Percentiles rank a stretch among this genome's conserved stretches.
These are phyloP conservation scores for Andrena camellia DNA, from an alignment of 2,888 invertebrate genomes.

Conservation along the genomic window DNA sequence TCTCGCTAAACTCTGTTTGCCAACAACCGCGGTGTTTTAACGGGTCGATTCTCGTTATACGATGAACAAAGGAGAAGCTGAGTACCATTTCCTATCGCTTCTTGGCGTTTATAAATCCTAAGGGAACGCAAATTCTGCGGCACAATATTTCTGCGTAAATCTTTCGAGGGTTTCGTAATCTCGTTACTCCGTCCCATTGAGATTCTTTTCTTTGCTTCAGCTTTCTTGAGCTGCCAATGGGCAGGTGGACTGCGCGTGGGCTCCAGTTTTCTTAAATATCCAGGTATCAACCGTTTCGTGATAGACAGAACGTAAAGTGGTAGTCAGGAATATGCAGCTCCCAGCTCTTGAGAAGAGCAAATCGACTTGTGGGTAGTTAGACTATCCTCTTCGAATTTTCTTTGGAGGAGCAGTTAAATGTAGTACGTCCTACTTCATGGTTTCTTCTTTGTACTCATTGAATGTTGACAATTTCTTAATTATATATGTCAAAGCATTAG, in stretches of 20 bases:
- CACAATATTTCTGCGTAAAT: conserved; percentile 26
- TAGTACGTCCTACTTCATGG: no score
- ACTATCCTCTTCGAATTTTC: background rate
- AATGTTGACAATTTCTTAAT: no score
- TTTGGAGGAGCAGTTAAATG: no score
- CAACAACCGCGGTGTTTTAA: no score
- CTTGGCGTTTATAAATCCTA: background rate
- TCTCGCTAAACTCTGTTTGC: no score
- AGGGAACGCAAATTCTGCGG: background rate
- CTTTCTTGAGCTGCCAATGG: conserved; percentile 25
- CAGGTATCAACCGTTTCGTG: conserved; percentile 33
- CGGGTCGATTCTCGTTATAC: no score
- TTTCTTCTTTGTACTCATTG: no score
- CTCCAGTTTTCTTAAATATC: conserved; percentile 44
- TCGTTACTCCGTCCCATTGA: conserved; percentile 24
- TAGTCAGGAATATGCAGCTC: conserved; percentile 5
- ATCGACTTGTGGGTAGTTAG: background rate
- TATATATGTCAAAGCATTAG: no score
- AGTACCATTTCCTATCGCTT: background rate
- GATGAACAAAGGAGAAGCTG: no score
- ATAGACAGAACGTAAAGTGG: conserved; percentile 23
- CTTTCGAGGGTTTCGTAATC: conserved; percentile 52
- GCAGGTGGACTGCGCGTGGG: conserved; percentile 3
- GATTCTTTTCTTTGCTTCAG: background rate
- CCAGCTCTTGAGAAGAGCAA: conserved; percentile 2